Conservation (phyloP, 2,113 vertebrate genomes). For the Archocentrus centrarchus region DNA sequence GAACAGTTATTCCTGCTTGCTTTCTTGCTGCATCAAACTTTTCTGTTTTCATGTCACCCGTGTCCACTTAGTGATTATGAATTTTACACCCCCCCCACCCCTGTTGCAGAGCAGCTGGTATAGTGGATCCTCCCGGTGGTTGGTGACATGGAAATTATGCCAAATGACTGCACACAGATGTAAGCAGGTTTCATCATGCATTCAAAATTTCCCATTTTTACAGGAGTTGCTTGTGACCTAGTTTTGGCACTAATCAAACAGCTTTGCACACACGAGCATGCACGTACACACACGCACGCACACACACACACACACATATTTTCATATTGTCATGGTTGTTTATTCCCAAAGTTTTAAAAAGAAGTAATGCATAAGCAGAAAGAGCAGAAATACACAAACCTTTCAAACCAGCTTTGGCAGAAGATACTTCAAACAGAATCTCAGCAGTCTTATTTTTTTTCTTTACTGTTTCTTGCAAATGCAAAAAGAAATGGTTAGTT, state of each 20-base stretch:
- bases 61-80: constrained; percentile 25
- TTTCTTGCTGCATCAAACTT: not conserved
- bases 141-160: constrained; percentile 54
- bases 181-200: constrained; percentile 21
- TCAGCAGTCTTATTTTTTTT: not conserved
- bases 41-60: constrained; percentile 1
- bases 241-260: not conserved
- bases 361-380: too few species aligned
- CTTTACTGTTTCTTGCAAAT: not conserved
- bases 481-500: not conserved
- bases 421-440: not conserved
- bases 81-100: not conserved
- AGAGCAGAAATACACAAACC: not conserved
- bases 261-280: not conserved
- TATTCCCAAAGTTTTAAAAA: not conserved
- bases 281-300: too few species aligned
- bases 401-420: not conserved
- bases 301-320: too few species aligned
- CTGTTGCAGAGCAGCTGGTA: constrained; percentile 45
- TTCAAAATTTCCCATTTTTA: constrained; percentile 11
- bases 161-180: constrained; percentile 54
- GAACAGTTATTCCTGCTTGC: not conserved
- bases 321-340: not conserved
- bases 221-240: not conserved
- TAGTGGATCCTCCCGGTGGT: constrained; percentile 36